A percentile compares a stretch with the other conserved stretches of the same genome.
phyloP scores from a whole-genome alignment of 2,888 invertebrate genomes.

The Muschampia plurimacula region DNA sequence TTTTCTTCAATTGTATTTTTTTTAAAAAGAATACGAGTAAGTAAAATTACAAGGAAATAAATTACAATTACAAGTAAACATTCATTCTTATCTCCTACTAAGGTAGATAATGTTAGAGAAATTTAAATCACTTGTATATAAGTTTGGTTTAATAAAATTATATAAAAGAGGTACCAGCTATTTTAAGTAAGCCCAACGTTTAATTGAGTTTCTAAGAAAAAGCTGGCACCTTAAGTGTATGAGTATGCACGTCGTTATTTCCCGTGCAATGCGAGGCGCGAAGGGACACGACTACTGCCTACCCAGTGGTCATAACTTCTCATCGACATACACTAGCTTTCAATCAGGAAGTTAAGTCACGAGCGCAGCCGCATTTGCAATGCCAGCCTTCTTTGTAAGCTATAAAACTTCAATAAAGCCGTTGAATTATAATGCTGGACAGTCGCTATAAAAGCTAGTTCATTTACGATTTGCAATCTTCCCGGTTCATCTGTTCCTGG shows the following conservation, averaged over 20 bases:
- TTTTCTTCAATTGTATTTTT: too few species aligned
- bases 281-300: constrained; percentile 19
- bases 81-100: neutral
- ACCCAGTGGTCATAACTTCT: constrained; percentile 57
- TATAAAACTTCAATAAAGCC: constrained; percentile 82
- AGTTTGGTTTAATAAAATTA: neutral
- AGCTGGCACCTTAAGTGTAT: neutral
- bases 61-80: constrained; percentile 88
- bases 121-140: too few species aligned
- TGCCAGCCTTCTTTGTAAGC: constrained; percentile 73
- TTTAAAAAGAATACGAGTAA: too few species aligned
- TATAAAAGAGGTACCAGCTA: neutral
- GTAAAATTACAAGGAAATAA: constrained; percentile 66
- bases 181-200: neutral
- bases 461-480: constrained; percentile 69
- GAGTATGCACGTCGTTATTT: constrained; percentile 8
- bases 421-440: constrained; percentile 74
- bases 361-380: constrained; percentile 67
- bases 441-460: constrained; percentile 67
- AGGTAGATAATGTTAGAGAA: neutral
- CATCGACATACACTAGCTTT: constrained; percentile 67
- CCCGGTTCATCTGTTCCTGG: constrained; percentile 47
- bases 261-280: constrained; percentile 29
- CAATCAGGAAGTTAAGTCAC: constrained; percentile 78
- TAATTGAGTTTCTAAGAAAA: neutral